Percentiles rank a stretch among this genome's conserved stretches.
Conservation (phyloP, 2,888 invertebrate genomes). For the Amiota minor region DNA sequence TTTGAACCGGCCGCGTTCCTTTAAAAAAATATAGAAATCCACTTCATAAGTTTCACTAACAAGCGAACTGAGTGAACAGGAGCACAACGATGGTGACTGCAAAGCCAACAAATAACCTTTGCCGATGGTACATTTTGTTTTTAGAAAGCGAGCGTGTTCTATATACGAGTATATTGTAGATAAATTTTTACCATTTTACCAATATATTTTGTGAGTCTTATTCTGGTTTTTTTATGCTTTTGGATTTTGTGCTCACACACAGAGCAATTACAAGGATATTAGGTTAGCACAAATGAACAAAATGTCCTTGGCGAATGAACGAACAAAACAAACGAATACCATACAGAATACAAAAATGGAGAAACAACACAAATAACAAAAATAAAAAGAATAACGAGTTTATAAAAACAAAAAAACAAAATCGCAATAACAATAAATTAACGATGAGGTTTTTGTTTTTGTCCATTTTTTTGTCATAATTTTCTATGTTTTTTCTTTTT, state of each 20-base stretch:
- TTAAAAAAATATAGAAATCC: constrained; percentile 19
- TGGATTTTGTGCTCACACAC: constrained; percentile 29
- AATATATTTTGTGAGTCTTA: constrained; percentile 4
- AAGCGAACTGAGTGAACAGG: constrained; percentile 38
- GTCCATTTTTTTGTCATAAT: not conserved
- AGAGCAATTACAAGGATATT: constrained; percentile 60
- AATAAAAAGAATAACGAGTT: constrained; percentile 14
- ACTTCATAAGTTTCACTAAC: constrained; percentile 54
- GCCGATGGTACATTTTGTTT: constrained; percentile 31
- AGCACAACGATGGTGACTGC: not conserved
- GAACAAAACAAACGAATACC: not conserved
- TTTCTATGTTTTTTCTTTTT: constrained; percentile 20
- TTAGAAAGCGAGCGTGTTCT: not conserved
- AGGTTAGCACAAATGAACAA: constrained; percentile 59
- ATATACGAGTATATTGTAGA: no score
- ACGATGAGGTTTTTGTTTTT: constrained; percentile 30
- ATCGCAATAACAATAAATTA: constrained; percentile 60
- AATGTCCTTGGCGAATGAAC: constrained; percentile 52
- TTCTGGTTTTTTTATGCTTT: constrained; percentile 34
- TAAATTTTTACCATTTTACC: constrained; percentile 13
- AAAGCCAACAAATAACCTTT: constrained; percentile 32
- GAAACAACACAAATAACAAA: constrained; percentile 9
- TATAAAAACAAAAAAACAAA: constrained; percentile 34
- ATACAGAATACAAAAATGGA: constrained; percentile 5
- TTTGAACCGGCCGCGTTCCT: no score